Base-by-base conservation (phyloP, 2,797 vertebrate species). In the Ceryle rudis region DNA sequence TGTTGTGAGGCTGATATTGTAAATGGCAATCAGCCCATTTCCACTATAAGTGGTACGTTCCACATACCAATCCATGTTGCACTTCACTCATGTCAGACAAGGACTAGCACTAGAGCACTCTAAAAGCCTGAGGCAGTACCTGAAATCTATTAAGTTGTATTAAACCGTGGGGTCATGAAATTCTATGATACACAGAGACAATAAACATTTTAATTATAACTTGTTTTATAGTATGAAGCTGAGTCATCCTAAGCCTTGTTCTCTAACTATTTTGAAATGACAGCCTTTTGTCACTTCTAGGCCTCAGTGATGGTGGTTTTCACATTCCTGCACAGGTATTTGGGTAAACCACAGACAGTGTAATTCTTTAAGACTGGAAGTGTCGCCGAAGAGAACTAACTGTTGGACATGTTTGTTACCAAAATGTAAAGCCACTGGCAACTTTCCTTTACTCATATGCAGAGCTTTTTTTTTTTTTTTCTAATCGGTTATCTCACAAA, bases 401-500 rank as follows among this genome's bases (percentile, higher is more conserved):
- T 37, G 11, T 39, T 94, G 58, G 35, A 90, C 65, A n/a, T 51
- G 6, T 39, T 86, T 67, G 19, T 74, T 33, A 57, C 26, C 33
- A 80, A 84, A 79, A 82, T n/a, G 9, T 37, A 66, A 88, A 87
- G 39, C 4, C 7, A 5, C 19, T 73, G 42, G 39, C 46, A 86
- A 18, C 33, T 49, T 54, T 77, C 58, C 14, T 7, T 74, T 6
- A 11, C 62, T 82, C 12, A 7, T 61, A 89, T 67, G 23, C 42
- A 74, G 44, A 51, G 11, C 52, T 33, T 39, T 9, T 7, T 22
- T 62, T 61, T 37, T 20, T 55, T 35, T 66, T 58, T 78, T 49
- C 6, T 1, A 29, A 29, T 77, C 0, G 0, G 1, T 0, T 75
- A 12, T 54, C 17, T 84, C 33, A 54, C 19, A 72, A 66, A 67